A percentile compares a stretch with the other conserved stretches of the same genome.
Evolutionary conservation across 2,113 vertebrate genomes (phyloP).

Genomic region (Leptobrachium leishanense): DNA sequence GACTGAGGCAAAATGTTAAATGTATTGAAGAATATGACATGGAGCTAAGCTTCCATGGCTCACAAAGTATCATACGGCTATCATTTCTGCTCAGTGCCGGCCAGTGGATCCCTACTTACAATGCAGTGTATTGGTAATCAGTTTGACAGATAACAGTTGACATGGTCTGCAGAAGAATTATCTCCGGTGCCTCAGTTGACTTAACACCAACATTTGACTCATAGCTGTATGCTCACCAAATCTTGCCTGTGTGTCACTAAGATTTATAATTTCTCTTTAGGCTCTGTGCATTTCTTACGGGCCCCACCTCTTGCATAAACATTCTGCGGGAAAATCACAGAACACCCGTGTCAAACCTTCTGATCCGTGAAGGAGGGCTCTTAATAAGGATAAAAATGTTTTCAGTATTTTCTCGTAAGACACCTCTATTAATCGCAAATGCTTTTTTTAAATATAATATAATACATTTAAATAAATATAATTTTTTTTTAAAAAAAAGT

Average conservation of each 20-base stretch:
- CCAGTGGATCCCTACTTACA: neutral
- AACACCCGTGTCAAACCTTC: conserved; percentile 35
- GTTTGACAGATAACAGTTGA: conserved; percentile 33
- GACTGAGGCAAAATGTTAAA: too few relatives aligned
- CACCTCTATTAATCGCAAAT: too few relatives aligned
- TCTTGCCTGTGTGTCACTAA: conserved; percentile 47
- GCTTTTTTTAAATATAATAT: too few relatives aligned
- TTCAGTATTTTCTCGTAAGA: too few relatives aligned
- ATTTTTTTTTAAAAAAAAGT: too few relatives aligned
- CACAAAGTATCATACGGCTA: too few relatives aligned
- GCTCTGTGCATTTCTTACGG: conserved; percentile 49
- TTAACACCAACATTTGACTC: neutral
- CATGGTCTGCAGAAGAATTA: neutral
- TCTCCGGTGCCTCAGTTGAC: neutral
- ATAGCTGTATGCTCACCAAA: conserved; percentile 33
- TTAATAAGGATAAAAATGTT: neutral
- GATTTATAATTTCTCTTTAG: conserved; percentile 49
- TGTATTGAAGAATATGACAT: too few relatives aligned
- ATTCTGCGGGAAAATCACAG: conserved; percentile 39
- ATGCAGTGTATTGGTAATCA: neutral
- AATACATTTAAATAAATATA: too few relatives aligned
- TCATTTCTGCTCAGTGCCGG: too few relatives aligned
- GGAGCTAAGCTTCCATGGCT: too few relatives aligned
- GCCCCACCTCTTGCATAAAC: conserved; percentile 35
- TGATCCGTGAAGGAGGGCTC: conserved; percentile 1